Base-by-base conservation (phyloP, 2,797 vertebrate species). In the Sebastiscus tertius region DNA sequence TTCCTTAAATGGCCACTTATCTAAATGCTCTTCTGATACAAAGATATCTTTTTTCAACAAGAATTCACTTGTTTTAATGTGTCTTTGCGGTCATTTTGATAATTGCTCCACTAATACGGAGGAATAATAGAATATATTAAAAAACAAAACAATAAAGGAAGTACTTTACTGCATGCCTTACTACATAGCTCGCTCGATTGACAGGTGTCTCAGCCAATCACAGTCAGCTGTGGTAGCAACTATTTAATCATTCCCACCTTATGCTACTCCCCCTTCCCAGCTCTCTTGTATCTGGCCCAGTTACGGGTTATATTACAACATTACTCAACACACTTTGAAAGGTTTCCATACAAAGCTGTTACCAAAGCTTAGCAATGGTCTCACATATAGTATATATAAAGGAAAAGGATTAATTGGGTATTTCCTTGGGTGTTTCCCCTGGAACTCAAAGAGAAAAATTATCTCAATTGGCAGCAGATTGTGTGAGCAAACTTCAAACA, bases 401-500 rank as follows among this genome's bases (percentile, higher is more conserved):
- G 31, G 69, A 14, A 34, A 4, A 46, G 1, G 24, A 39, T 63
- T 63, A 2, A 62, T 27, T 14, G 3, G 14, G 10, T 58, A 22
- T 81, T 67, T 70, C 67, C 8, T 39, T 39, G 18, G 22, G 58
- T 58, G 36, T 81, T 72, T 74, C 26, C 49, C 22, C 33, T 67
- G 42, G 34, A 64, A 11, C 18, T 33, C 8, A 83, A 70, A 69
- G 16, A 79, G 24, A 74, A 55, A 58, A 34, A 24, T n/a, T 1
- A 66, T 70, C 59, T 86, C 8, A 72, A 10, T 16, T 76, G 27
- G 64, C 26, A 58, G 20, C 22, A 63, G 52, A 65, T 52, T 55
- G 13, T 52, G 12, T 56, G 20, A 75, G 20, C 14, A 62, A 72
- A 75, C 61, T 39, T 86, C 64, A 79, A 72, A 85, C 26, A 26